A percentile compares a stretch with the other conserved stretches of the same genome.
Conservation (phyloP, 2,113 vertebrate genomes). For the Morone chrysops region DNA sequence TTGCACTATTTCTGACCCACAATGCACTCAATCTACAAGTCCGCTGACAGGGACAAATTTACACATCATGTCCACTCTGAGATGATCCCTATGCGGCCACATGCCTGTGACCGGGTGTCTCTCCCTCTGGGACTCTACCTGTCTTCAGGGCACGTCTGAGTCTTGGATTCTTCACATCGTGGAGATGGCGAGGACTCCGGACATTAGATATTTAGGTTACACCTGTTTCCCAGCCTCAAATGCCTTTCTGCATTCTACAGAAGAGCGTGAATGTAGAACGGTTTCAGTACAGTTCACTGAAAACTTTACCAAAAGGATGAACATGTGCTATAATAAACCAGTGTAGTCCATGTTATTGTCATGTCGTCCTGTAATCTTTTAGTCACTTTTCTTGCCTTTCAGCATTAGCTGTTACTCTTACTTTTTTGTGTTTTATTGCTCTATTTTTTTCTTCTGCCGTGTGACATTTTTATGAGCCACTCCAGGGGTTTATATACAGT, state of each 20-base stretch:
- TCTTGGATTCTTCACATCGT: conserved; percentile 58
- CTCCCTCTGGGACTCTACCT: conserved; percentile 43
- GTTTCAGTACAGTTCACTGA: not conserved
- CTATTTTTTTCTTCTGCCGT: not conserved
- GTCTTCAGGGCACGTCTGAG: conserved; percentile 24
- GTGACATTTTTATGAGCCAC: not conserved
- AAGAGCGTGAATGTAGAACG: too few relatives aligned
- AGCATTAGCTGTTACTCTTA: not conserved
- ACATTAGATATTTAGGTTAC: conserved; percentile 55
- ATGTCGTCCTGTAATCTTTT: not conserved
- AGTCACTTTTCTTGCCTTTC: not conserved
- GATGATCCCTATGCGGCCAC: conserved; percentile 32
- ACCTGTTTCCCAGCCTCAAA: conserved; percentile 66
- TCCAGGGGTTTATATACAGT: not conserved
- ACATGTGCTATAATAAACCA: not conserved
- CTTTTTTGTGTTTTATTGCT: not conserved
- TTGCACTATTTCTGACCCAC: conserved; percentile 74
- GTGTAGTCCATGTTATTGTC: not conserved
- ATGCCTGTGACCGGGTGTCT: conserved; percentile 3
- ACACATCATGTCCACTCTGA: conserved; percentile 62
- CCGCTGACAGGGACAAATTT: conserved; percentile 80
- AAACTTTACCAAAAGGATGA: not conserved
- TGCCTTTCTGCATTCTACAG: not conserved
- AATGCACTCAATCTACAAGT: conserved; percentile 61
- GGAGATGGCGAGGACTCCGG: conserved; percentile 41